These are phyloP conservation scores for Styela clava DNA, from an alignment of 23 tunicate species.

Conservation along the genomic window DNA sequence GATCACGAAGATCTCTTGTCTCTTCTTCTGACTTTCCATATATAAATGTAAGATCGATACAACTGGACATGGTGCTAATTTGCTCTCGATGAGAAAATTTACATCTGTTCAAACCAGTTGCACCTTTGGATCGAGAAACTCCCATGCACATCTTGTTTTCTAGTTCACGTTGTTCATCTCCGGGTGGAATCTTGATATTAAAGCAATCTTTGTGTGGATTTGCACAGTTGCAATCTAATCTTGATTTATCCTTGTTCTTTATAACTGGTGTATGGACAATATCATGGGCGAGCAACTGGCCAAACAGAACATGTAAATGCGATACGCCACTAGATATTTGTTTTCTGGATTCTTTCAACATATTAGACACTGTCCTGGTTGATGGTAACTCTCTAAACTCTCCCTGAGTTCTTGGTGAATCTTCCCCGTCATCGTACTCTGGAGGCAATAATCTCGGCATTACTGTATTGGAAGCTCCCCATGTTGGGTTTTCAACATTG, in stretches of 20 bases:
- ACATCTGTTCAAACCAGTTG: slow-evolving; percentile 22
- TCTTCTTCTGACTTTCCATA: slow-evolving; percentile 62
- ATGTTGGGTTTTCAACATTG: slow-evolving; percentile 61
- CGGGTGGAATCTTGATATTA: slow-evolving; percentile 64
- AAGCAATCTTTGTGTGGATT: slow-evolving; percentile 53
- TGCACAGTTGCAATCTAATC: slow-evolving; percentile 62
- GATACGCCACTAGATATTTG: slow-evolving; percentile 23
- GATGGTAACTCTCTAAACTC: slow-evolving; percentile 42
- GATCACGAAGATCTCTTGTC: slow-evolving; percentile 41
- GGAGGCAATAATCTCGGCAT: slow-evolving; percentile 57
- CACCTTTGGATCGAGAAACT: slow-evolving; percentile 49
- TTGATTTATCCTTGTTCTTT: slow-evolving; percentile 29
- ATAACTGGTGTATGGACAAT: slow-evolving; percentile 57
- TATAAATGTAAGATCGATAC: slow-evolving; percentile 62
- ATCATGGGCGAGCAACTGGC: slow-evolving; percentile 82
- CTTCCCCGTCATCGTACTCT: slow-evolving; percentile 62
- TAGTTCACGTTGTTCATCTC: slow-evolving; percentile 36
- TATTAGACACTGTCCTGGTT: slow-evolving; percentile 53
- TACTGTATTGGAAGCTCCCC: slow-evolving; percentile 48
- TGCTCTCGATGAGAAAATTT: slow-evolving; percentile 54
- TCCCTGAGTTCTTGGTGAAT: slow-evolving; percentile 28
- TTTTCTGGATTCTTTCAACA: slow-evolving; percentile 28
- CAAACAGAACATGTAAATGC: slow-evolving; percentile 67
- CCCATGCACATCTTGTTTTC: slow-evolving; percentile 62
- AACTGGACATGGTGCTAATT: slow-evolving; percentile 52